Evolutionary conservation across 2,113 vertebrate genomes (phyloP).

Genomic region (Rhinopithecus roxellana): DNA sequence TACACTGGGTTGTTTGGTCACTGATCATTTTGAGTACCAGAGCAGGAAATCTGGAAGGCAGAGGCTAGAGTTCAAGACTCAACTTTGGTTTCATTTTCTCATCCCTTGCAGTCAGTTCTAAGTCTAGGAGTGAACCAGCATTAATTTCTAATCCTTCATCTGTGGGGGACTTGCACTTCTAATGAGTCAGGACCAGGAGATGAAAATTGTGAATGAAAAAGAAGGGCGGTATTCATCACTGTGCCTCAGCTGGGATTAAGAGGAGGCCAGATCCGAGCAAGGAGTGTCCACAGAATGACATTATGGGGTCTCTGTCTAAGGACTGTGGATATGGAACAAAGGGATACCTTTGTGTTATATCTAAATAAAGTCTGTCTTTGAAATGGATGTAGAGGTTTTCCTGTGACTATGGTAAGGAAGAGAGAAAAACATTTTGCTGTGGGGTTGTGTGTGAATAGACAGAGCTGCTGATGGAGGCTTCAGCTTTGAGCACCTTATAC

Average conservation of each 20-base stretch:
- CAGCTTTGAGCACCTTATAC: neutral
- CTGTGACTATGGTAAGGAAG: neutral
- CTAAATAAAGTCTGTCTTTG: neutral
- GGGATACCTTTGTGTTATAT: neutral
- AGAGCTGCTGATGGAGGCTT: neutral
- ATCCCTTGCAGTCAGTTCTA: neutral
- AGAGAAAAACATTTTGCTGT: neutral
- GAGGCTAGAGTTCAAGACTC: neutral
- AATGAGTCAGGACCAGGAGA: neutral
- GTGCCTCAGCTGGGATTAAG: neutral
- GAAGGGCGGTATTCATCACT: neutral
- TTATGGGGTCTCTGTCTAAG: no score
- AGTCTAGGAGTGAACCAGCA: no score
- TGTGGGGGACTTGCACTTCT: neutral
- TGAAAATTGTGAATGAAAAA: neutral
- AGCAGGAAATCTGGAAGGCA: neutral
- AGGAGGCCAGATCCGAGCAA: neutral
- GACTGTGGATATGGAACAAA: neutral
- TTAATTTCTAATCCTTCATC: neutral
- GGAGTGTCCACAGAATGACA: neutral
- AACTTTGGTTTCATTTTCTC: neutral
- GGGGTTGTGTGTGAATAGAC: neutral
- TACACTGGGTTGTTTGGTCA: neutral
- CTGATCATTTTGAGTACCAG: neutral
- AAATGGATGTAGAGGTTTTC: neutral